Evolutionary conservation across 2,888 invertebrate species (phyloP).

Genomic region (Drosophila kuntzei): DNA sequence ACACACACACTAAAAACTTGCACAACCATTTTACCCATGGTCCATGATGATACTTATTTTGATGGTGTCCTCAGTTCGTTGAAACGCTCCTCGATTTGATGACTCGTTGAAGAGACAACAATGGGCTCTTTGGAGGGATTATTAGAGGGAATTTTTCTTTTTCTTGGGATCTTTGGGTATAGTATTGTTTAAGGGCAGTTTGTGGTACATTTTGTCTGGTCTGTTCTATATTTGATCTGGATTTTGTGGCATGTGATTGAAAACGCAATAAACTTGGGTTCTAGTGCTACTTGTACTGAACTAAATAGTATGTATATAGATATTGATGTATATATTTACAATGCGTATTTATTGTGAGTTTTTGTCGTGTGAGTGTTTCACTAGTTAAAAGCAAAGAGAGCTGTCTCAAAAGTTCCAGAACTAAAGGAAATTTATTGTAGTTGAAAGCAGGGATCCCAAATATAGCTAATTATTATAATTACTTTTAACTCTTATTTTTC

Average conservation of each 20-base stretch:
- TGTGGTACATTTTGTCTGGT: constrained; percentile 49
- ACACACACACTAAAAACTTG: constrained; percentile 66
- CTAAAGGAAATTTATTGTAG: neutral
- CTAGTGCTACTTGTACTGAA: constrained; percentile 49
- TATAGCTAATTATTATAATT: no score
- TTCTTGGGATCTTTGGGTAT: constrained; percentile 34
- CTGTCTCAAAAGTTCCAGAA: neutral
- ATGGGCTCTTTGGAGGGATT: constrained; percentile 44
- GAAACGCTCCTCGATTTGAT: constrained; percentile 29
- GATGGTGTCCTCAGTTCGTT: constrained; percentile 35
- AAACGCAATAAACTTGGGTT: constrained; percentile 56
- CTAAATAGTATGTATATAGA: constrained; percentile 28
- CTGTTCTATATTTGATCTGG: constrained; percentile 32
- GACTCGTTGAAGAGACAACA: constrained; percentile 45
- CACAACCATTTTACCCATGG: constrained; percentile 81
- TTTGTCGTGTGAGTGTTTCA: constrained; percentile 38
- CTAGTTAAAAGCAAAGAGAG: constrained; percentile 44
- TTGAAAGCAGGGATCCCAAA: no score
- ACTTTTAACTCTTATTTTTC: no score
- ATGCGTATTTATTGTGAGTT: constrained; percentile 61
- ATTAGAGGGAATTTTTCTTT: constrained; percentile 33
- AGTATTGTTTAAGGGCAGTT: constrained; percentile 42
- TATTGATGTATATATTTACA: constrained; percentile 75
- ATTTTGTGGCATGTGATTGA: constrained; percentile 34
- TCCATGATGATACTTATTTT: constrained; percentile 64